phyloP scores from a whole-genome alignment of 2,888 invertebrate species.

The Phengaris alcon region DNA sequence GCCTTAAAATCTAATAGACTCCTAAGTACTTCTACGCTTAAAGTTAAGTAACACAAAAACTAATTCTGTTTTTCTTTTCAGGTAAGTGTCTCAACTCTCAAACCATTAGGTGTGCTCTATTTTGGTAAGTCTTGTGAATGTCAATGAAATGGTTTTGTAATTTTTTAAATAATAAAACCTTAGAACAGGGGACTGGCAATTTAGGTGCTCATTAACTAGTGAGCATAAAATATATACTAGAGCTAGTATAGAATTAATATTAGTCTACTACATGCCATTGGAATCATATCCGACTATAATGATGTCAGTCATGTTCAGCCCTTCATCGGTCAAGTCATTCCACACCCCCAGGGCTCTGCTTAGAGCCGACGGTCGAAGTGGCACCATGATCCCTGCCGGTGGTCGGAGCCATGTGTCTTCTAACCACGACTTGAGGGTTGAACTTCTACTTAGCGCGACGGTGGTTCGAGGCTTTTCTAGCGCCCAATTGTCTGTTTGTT shows the following conservation, averaged over 20 bases:
- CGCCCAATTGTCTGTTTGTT: slow-evolving; percentile 44
- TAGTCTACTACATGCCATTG: slow-evolving; percentile 56
- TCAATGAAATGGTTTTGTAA: no score
- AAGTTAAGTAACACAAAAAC: neutral
- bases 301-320: slow-evolving; percentile 61
- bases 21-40: neutral
- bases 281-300: slow-evolving; percentile 71
- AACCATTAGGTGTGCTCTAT: neutral
- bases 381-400: slow-evolving; percentile 69
- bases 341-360: slow-evolving; percentile 65
- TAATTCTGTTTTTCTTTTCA: slow-evolving; percentile 4
- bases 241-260: neutral
- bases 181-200: no score
- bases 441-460: slow-evolving; percentile 49
- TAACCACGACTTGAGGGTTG: slow-evolving; percentile 62
- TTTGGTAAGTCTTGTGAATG: neutral
- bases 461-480: slow-evolving; percentile 48
- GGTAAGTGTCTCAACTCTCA: neutral
- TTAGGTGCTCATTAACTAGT: no score
- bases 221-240: no score
- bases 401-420: slow-evolving; percentile 70
- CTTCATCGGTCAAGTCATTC: slow-evolving; percentile 59
- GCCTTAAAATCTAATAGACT: neutral
- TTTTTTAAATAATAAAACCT: no score
- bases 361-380: slow-evolving; percentile 61